Conservation (phyloP, 2,797 vertebrate species). For the Sitta carolinensis region DNA sequence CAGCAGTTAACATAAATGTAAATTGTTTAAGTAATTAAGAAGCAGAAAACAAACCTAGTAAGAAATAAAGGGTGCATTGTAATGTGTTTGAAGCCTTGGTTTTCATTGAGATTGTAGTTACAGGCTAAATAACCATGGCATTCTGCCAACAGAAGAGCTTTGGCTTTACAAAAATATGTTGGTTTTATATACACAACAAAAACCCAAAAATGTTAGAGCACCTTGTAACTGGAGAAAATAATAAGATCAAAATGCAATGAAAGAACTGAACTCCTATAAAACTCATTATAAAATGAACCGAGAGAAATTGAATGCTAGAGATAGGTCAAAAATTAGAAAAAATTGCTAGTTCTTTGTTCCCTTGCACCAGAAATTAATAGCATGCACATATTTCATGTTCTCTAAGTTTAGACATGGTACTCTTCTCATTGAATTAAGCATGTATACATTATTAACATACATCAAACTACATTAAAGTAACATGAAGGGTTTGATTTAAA, state of each 20-base stretch:
- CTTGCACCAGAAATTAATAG: slow-evolving; percentile 8
- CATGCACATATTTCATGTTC: slow-evolving; percentile 9
- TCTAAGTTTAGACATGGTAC: slow-evolving; percentile 1
- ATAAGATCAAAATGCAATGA: not conserved
- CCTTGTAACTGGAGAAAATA: not conserved
- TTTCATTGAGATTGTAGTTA: not conserved
- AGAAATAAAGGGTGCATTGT: not conserved
- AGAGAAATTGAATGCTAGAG: not conserved
- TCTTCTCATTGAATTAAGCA: slow-evolving; percentile 22
- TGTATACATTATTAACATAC: slow-evolving; percentile 51
- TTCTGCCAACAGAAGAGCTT: not conserved
- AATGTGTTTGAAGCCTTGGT: not conserved
- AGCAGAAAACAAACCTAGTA: not conserved
- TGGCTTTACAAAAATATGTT: not conserved
- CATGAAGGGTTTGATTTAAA: slow-evolving; percentile 48
- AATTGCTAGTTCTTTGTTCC: not conserved
- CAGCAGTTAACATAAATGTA: not conserved
- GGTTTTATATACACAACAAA: not conserved
- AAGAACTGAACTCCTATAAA: not conserved
- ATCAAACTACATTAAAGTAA: slow-evolving; percentile 62
- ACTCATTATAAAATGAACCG: not conserved
- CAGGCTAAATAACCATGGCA: not conserved
- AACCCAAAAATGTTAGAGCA: not conserved
- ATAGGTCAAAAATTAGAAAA: not conserved
- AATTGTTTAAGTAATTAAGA: not conserved